These are phyloP conservation scores for Epinotia bilunana DNA, from an alignment of 2,888 invertebrate species.

Conservation along the genomic window DNA sequence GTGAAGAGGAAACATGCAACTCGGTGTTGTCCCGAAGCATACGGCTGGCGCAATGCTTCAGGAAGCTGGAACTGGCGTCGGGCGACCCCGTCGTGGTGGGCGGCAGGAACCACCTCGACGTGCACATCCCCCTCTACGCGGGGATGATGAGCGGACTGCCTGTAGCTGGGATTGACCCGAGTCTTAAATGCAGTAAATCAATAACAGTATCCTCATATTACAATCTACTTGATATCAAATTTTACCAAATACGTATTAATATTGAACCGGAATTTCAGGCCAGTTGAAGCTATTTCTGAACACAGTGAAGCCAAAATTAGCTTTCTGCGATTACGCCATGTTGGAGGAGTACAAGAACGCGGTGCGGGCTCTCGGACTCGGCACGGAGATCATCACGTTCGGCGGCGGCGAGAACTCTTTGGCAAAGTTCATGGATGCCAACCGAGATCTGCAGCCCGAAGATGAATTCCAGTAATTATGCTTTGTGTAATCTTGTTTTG, in stretches of 20 bases:
- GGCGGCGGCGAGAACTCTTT: constrained; percentile 61
- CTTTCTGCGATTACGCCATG: constrained; percentile 63
- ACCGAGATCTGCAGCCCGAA: constrained; percentile 51
- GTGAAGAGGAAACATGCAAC: constrained; percentile 62
- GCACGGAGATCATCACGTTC: constrained; percentile 62
- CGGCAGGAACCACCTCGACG: constrained; percentile 68
- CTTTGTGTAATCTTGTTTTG: neutral
- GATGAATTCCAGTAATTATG: constrained; percentile 61
- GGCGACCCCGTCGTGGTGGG: constrained; percentile 69
- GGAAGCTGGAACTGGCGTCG: constrained; percentile 58
- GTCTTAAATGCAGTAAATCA: constrained; percentile 65
- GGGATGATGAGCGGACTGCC: constrained; percentile 66
- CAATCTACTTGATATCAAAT: neutral
- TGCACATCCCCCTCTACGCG: constrained; percentile 70
- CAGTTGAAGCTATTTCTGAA: constrained; percentile 58
- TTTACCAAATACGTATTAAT: neutral
- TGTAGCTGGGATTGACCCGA: constrained; percentile 66
- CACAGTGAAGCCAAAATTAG: constrained; percentile 64
- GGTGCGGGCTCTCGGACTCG: constrained; percentile 55
- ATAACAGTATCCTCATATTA: no score
- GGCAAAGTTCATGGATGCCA: constrained; percentile 56
- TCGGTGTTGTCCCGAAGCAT: constrained; percentile 64
- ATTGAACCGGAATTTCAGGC: constrained; percentile 1
- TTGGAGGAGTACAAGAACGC: constrained; percentile 55
- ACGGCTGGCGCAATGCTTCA: constrained; percentile 61